Evolutionary conservation across 2,113 vertebrate genomes (phyloP).

Genomic region (Equus quagga): DNA sequence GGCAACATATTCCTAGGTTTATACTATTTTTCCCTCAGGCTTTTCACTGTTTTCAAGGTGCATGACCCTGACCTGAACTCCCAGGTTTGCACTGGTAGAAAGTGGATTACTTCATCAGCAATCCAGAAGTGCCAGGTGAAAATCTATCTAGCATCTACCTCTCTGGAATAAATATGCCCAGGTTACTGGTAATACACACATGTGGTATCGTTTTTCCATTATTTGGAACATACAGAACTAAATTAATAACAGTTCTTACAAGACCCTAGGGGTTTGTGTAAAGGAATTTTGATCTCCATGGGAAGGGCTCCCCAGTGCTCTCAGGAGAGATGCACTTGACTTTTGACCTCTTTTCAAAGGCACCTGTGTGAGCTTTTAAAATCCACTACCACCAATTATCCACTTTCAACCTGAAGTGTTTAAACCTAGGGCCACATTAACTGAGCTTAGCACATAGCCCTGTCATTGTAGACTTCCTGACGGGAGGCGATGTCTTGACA

Average conservation of each 20-base stretch:
- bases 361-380: slow-evolving; percentile 95
- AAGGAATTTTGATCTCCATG: slow-evolving; percentile 91
- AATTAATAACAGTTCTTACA: slow-evolving; percentile 93
- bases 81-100: slow-evolving; percentile 72
- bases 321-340: slow-evolving; percentile 94
- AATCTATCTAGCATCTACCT: slow-evolving; percentile 82
- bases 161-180: slow-evolving; percentile 76
- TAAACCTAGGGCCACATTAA: slow-evolving; percentile 91
- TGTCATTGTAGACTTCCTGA: slow-evolving; percentile 92
- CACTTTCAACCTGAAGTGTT: slow-evolving; percentile 95
- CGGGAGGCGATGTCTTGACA: slow-evolving; percentile 91
- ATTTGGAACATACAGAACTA: slow-evolving; percentile 91
- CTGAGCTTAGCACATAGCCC: slow-evolving; percentile 90
- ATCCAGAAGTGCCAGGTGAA: slow-evolving; percentile 86
- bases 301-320: slow-evolving; percentile 90
- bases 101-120: slow-evolving; percentile 81
- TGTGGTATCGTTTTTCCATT: slow-evolving; percentile 90
- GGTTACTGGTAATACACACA: slow-evolving; percentile 86
- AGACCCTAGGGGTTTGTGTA: slow-evolving; percentile 88
- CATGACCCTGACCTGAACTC: slow-evolving; percentile 75
- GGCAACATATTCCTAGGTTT: slow-evolving; percentile 67
- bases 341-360: slow-evolving; percentile 96
- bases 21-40: slow-evolving; percentile 46
- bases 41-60: slow-evolving; percentile 76
- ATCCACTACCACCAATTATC: slow-evolving; percentile 96